phyloP scores from a whole-genome alignment of 2,888 invertebrate genomes.

The Phaedon cochleariae region DNA sequence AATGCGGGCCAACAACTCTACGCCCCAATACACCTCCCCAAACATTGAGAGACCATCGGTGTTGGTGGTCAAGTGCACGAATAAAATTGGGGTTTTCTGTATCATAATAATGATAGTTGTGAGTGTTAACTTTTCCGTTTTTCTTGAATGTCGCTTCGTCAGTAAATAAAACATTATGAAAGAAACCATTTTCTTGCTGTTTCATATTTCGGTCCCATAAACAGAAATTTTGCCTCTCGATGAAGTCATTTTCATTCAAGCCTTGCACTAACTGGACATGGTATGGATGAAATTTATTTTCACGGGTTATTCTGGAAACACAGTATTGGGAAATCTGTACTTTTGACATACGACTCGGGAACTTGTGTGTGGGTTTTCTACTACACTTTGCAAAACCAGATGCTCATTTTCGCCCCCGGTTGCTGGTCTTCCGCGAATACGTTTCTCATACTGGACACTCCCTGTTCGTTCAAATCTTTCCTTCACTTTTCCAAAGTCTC shows the following conservation, averaged over 20 bases:
- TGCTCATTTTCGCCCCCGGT: neutral
- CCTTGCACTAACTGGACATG: neutral
- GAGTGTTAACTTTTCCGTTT: neutral
- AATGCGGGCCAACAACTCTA: neutral
- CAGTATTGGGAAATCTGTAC: neutral
- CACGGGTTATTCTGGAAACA: neutral
- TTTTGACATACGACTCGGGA: neutral
- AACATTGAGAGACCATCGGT: neutral
- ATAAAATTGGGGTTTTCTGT: too few relatives aligned
- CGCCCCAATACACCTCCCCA: neutral
- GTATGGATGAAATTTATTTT: neutral
- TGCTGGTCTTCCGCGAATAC: neutral
- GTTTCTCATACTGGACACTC: neutral
- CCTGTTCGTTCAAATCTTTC: neutral
- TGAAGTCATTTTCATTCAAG: neutral
- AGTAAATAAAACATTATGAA: too few relatives aligned
- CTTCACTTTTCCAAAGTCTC: neutral
- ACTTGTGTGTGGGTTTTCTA: neutral
- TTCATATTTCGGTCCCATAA: neutral
- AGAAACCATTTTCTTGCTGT: neutral
- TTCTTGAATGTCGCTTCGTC: too few relatives aligned
- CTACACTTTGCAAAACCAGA: neutral
- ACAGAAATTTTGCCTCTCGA: neutral
- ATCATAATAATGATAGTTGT: neutral
- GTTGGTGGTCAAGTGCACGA: neutral